These are phyloP conservation scores for Cheumatopsyche charites DNA, from an alignment of 1,140 invertebrate genomes.

Conservation along the genomic window DNA sequence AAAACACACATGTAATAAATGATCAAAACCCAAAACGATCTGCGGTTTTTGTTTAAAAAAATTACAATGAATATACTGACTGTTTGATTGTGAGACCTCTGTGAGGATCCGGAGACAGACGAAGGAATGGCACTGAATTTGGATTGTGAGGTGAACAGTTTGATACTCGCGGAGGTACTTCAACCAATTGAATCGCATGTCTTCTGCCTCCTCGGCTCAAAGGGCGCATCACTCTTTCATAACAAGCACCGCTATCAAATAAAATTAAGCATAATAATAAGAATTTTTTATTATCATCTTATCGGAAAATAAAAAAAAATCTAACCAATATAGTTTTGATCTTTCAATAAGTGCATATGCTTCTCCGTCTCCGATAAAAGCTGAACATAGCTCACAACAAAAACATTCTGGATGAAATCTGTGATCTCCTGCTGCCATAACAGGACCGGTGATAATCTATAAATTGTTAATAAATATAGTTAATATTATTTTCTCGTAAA, in stretches of 20 bases:
- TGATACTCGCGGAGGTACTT: slow-evolving; percentile 64
- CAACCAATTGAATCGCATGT: slow-evolving; percentile 81
- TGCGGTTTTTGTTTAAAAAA: not conserved
- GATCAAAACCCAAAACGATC: not conserved
- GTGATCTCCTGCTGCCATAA: slow-evolving; percentile 93
- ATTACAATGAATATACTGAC: slow-evolving; percentile 34
- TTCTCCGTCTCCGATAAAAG: slow-evolving; percentile 89
- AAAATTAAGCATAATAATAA: too few relatives aligned
- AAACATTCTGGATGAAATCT: slow-evolving; percentile 97
- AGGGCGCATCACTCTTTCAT: slow-evolving; percentile 49
- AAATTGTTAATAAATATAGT: too few relatives aligned
- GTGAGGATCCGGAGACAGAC: slow-evolving; percentile 43
- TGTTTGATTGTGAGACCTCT: slow-evolving; percentile 48
- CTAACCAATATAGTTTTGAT: slow-evolving; percentile 85
- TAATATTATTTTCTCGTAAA: too few relatives aligned
- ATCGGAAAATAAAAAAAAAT: not conserved
- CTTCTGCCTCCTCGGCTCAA: slow-evolving; percentile 50
- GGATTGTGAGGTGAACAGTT: not conserved
- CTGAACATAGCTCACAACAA: slow-evolving; percentile 79
- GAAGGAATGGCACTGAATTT: slow-evolving; percentile 27
- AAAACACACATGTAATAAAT: too few relatives aligned
- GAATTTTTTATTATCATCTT: too few relatives aligned
- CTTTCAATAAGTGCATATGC: slow-evolving; percentile 88
- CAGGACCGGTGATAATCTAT: slow-evolving; percentile 85
- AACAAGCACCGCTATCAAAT: slow-evolving; percentile 51